phyloP scores from a whole-genome alignment of 1,140 invertebrate species.

The Babylonia areolata region DNA sequence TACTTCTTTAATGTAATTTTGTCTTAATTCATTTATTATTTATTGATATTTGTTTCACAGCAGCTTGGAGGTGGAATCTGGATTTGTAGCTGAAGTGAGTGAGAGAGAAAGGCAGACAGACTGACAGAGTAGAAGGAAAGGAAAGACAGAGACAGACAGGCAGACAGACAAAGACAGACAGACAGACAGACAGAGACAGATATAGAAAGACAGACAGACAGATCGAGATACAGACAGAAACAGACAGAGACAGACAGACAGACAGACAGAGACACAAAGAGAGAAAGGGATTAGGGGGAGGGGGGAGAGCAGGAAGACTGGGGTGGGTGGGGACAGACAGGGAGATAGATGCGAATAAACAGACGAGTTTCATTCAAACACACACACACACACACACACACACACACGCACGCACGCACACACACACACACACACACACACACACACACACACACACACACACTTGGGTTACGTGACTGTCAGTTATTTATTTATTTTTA shows the following conservation, averaged over 20 bases:
- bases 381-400: neutral
- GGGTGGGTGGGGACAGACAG: too few relatives aligned
- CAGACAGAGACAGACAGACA: neutral
- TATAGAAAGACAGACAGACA: neutral
- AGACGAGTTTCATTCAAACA: neutral
- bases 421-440: neutral
- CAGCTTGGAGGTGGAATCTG: too few relatives aligned
- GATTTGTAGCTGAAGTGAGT: neutral
- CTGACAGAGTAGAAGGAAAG: neutral
- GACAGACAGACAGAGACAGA: neutral
- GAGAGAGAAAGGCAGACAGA: neutral
- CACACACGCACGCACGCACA: neutral
- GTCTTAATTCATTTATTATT: too few relatives aligned
- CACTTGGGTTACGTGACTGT: neutral
- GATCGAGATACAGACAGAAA: neutral
- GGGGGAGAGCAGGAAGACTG: neutral
- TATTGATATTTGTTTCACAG: too few relatives aligned
- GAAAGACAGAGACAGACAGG: neutral
- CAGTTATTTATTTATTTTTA: neutral
- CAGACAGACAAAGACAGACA: neutral
- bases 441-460: neutral
- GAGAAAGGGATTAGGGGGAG: neutral
- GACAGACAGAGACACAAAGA: neutral
- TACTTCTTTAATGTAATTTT: too few relatives aligned
- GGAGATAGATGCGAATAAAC: neutral